Conservation (phyloP, 2,888 invertebrate genomes). For the Polymixis lichenea region DNA sequence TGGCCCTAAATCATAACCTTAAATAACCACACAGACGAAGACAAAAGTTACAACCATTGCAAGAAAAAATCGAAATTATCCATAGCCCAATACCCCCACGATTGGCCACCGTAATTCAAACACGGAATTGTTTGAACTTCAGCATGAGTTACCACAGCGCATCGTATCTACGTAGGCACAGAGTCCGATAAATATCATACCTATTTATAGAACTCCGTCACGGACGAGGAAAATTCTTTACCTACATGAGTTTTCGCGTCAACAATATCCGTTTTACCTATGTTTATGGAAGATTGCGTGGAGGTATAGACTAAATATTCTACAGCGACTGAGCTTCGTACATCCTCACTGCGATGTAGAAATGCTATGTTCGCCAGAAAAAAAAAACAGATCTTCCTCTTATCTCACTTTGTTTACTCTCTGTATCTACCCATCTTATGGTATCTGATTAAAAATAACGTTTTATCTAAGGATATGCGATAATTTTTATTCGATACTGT, state of each 20-base stretch:
- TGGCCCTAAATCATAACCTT: too few species aligned
- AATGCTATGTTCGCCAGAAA: not conserved
- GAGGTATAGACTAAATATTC: not conserved
- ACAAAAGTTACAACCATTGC: not conserved
- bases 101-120: conserved; percentile 25
- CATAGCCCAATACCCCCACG: not conserved
- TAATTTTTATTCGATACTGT: too few species aligned
- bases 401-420: not conserved
- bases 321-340: not conserved
- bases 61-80: not conserved
- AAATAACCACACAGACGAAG: too few species aligned
- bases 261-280: conserved; percentile 37
- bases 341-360: not conserved
- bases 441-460: not conserved
- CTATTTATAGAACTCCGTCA: conserved; percentile 72
- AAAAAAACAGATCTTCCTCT: not conserved
- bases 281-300: conserved; percentile 24
- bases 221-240: conserved; percentile 68
- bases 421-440: too few species aligned
- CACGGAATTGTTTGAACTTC: conserved; percentile 56
- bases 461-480: too few species aligned
- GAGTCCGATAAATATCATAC: conserved; percentile 63
- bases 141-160: conserved; percentile 42
- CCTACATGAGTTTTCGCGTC: conserved; percentile 56
- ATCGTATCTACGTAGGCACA: conserved; percentile 21